A percentile compares a stretch with the other conserved stretches of the same genome.
phyloP scores from a whole-genome alignment of 2,888 invertebrate genomes.

The Halictus quadricinctus region DNA sequence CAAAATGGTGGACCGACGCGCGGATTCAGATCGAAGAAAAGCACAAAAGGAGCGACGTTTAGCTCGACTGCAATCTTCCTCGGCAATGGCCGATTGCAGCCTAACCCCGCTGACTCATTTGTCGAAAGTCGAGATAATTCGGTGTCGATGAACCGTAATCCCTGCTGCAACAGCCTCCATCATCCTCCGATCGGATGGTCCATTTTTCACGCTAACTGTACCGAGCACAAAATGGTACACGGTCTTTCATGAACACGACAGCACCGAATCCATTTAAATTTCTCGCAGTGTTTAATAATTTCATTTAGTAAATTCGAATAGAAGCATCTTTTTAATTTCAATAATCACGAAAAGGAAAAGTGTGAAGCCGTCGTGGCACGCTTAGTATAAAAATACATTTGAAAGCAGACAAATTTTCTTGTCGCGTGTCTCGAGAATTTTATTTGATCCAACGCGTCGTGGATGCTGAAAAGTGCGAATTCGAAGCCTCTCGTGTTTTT shows the following conservation, averaged over 20 bases:
- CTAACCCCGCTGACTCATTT: constrained; percentile 32
- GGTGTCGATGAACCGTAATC: constrained; percentile 25
- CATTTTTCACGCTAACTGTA: neutral
- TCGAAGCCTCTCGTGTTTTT: neutral
- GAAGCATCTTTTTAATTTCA: neutral
- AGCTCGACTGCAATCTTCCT: constrained; percentile 45
- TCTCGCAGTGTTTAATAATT: neutral
- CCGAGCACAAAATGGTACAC: neutral
- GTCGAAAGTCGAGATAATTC: constrained; percentile 33
- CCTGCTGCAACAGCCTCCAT: neutral
- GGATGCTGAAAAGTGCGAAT: neutral
- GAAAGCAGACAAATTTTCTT: neutral
- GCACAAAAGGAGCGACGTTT: constrained; percentile 47
- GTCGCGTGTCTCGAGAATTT: neutral
- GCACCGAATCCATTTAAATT: neutral
- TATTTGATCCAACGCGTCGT: neutral
- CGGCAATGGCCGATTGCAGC: constrained; percentile 51
- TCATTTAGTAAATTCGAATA: neutral
- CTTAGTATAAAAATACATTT: neutral
- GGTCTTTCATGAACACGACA: neutral
- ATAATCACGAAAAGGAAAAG: neutral
- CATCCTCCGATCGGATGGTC: constrained; percentile 1
- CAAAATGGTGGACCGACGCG: constrained; percentile 75
- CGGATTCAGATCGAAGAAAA: constrained; percentile 32
- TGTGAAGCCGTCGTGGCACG: neutral